Evolutionary conservation across 2,113 vertebrate species (phyloP), one percentile per base, ranked within the genome.

Genomic region (Urocitellus parryii): DNA sequence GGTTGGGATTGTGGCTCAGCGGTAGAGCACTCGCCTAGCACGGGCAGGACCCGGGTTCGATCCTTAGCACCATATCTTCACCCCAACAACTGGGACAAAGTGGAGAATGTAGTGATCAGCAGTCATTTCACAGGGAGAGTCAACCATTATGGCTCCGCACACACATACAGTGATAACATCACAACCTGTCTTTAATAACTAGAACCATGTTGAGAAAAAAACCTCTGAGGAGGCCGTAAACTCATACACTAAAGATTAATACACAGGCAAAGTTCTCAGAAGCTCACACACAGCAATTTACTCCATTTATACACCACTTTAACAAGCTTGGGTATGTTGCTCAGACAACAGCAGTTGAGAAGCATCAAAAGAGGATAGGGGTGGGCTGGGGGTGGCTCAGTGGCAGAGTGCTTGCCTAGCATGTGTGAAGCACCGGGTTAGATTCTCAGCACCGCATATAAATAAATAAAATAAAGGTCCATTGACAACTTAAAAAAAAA

Each of bases 211-310:
- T 65, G 42, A 74, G 70, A 91, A 83, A 72, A 29, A 53, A 72
- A 74, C 85, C 86, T 95, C 7, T n/a, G 37, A 96, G 72, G 45
- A 58, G 13, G 27, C 81, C 96, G 80, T 81, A 96, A 94, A 93
- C 29, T 65, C 70, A 65, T 2, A 90, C 63, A 53, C 2, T n/a
- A 27, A 87, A 88, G 67, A 53, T 8, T 53, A 39, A 95, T 14
- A n/a, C 58, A 73, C n/a, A 72, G 25, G 34, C 92, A 65, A 90
- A 56, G 37, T 78, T 89, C 81, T 78, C 8, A 96, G 77, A 92
- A 58, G 86, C 27, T 94, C 39, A 78, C n/a, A 27, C 53, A 63
- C 13, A 94, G 79, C 39, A 89, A 78, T 10, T 51, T 12, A 76
- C 37, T 45, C 74, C 67, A 81, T 74, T 68, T 80, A 73, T 12